Evolutionary conservation across 2,113 vertebrate genomes (phyloP).

Genomic region (Echinops telfairi): DNA sequence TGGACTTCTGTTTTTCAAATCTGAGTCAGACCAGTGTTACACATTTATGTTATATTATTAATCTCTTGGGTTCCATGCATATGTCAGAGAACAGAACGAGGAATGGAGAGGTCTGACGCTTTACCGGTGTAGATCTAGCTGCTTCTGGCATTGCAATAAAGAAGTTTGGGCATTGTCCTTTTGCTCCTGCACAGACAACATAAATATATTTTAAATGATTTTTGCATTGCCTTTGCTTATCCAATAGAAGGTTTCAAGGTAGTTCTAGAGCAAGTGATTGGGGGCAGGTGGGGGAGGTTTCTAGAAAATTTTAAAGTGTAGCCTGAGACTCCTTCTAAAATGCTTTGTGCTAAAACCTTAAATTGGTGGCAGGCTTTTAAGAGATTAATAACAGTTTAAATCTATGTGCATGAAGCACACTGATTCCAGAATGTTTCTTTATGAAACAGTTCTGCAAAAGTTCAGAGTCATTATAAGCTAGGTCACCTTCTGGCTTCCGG

Average conservation of each 20-base stretch:
- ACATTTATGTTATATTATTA: constrained; percentile 58
- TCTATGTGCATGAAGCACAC: constrained; percentile 18
- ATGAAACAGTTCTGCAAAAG: neutral
- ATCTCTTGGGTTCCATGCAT: constrained; percentile 20
- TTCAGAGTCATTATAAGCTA: neutral
- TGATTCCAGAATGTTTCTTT: neutral
- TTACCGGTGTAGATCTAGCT: constrained; percentile 58
- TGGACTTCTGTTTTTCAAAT: neutral
- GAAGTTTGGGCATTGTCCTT: constrained; percentile 60
- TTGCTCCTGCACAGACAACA: neutral
- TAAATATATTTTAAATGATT: constrained; percentile 64
- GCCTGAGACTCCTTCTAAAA: constrained; percentile 44
- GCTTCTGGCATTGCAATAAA: constrained; percentile 60
- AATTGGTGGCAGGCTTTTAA: constrained; percentile 59
- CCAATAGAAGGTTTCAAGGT: constrained; percentile 42
- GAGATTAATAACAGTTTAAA: constrained; percentile 52
- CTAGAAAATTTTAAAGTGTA: constrained; percentile 58
- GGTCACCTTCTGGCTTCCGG: neutral
- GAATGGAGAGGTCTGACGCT: neutral
- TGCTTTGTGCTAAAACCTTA: constrained; percentile 64
- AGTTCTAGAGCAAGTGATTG: neutral
- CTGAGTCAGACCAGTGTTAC: neutral
- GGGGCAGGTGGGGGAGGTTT: neutral
- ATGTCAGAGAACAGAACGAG: neutral
- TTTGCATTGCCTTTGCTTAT: constrained; percentile 71